These are phyloP conservation scores for Nephrotoma appendiculata DNA, from an alignment of 2,888 invertebrate species.

Conservation along the genomic window DNA sequence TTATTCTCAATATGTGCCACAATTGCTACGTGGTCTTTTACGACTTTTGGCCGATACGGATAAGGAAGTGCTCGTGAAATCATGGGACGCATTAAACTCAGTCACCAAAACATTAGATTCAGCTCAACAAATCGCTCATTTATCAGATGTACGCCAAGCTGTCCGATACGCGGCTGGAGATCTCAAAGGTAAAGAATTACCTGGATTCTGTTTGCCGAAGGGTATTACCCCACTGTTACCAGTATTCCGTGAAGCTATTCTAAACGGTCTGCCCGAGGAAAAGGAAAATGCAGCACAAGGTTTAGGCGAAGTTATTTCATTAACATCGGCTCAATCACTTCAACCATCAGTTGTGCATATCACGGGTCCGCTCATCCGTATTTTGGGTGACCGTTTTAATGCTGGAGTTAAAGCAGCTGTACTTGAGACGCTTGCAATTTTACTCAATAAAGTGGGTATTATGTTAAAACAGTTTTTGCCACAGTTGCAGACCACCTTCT, in stretches of 20 bases:
- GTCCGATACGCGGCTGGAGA: conserved; percentile 83
- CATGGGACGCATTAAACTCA: conserved; percentile 84
- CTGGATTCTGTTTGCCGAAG: conserved; percentile 90
- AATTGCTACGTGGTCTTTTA: conserved; percentile 74
- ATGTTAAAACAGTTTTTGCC: conserved; percentile 96
- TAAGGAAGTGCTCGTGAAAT: conserved; percentile 64
- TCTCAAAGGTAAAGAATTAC: conserved; percentile 60
- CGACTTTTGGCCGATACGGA: conserved; percentile 72
- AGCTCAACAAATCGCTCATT: conserved; percentile 71
- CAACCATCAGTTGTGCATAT: conserved; percentile 95
- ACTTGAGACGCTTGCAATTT: conserved; percentile 77
- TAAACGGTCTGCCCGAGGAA: conserved; percentile 88
- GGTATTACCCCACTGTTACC: conserved; percentile 88
- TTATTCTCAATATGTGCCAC: conserved; percentile 74
- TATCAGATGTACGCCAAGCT: conserved; percentile 81
- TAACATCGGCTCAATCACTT: conserved; percentile 70
- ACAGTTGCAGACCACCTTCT: conserved; percentile 94
- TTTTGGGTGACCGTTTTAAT: conserved; percentile 89
- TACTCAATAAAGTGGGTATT: conserved; percentile 87
- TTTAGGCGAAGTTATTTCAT: conserved; percentile 46
- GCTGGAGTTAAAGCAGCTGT: conserved; percentile 92
- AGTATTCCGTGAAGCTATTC: conserved; percentile 89
- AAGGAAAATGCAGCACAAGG: conserved; percentile 93
- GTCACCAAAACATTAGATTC: conserved; percentile 79
- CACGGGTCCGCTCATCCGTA: conserved; percentile 94